phyloP scores from a whole-genome alignment of 2,113 vertebrate genomes.

The Thamnaconus septentrionalis region DNA sequence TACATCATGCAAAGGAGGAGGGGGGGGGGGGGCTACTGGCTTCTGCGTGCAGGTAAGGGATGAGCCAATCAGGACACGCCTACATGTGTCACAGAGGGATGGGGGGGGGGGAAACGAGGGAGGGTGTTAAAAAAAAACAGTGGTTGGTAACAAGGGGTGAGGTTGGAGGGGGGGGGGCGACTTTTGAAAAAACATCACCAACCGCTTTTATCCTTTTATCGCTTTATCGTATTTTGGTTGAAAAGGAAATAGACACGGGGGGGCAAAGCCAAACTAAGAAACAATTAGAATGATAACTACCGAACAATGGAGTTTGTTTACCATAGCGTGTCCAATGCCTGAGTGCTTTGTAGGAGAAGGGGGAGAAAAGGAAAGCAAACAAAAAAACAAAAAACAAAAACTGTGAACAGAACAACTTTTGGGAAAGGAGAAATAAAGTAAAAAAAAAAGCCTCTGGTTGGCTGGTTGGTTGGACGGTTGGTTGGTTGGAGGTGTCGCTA shows the following conservation, averaged over 20 bases:
- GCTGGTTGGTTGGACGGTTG: constrained; percentile 88
- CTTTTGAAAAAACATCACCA: constrained; percentile 96
- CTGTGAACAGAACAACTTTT: constrained; percentile 99
- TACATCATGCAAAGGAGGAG: constrained; percentile 73
- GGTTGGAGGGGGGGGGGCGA: constrained; percentile 51
- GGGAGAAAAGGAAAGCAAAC: constrained; percentile 90
- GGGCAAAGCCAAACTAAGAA: constrained; percentile 99
- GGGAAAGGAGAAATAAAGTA: constrained; percentile 85
- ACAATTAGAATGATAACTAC: constrained; percentile 99
- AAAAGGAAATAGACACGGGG: constrained; percentile 99
- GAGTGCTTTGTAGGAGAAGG: constrained; percentile 99
- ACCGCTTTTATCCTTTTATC: constrained; percentile 96
- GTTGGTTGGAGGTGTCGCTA: constrained; percentile 85
- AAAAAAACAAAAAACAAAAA: constrained; percentile 90
- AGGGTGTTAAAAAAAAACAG: neutral
- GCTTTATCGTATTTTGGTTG: constrained; percentile 88
- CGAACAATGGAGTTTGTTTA: constrained; percentile 99
- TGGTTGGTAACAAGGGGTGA: neutral
- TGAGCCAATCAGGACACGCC: neutral
- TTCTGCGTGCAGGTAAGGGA: neutral
- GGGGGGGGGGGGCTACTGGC: constrained; percentile 46
- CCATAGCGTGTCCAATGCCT: constrained; percentile 99
- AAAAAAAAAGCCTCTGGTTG: constrained; percentile 93
- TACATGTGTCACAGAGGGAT: neutral
- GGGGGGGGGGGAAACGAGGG: neutral